Conservation (phyloP, 1,140 invertebrate species). For the Aphaenogaster floridana region DNA sequence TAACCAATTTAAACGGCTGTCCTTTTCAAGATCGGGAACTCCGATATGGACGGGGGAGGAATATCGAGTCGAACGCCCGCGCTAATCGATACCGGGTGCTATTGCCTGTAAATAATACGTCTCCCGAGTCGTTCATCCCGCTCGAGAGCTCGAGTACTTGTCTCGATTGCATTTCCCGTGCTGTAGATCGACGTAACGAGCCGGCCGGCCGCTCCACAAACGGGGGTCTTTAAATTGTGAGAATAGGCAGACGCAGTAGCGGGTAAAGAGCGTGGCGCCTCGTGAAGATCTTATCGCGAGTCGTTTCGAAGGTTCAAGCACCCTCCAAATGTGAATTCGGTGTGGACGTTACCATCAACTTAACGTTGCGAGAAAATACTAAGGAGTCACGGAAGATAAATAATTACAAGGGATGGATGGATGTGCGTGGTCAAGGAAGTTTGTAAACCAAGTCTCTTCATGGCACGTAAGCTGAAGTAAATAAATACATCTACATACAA, state of each 20-base stretch:
- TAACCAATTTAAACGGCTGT: slow-evolving; percentile 29
- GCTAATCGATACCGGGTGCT: background rate
- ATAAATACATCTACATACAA: background rate
- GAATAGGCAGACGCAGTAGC: background rate
- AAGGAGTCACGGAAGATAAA: background rate
- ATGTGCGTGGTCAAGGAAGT: too few relatives aligned
- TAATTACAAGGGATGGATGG: too few relatives aligned
- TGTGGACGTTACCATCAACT: background rate
- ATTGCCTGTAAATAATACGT: slow-evolving; percentile 43
- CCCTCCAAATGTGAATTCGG: background rate
- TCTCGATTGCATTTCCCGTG: slow-evolving; percentile 18
- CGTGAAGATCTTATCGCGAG: background rate
- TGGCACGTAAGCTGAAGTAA: too few relatives aligned
- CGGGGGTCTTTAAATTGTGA: background rate
- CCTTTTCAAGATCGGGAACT: slow-evolving; percentile 32
- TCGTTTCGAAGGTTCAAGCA: slow-evolving; percentile 10
- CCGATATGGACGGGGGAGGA: background rate
- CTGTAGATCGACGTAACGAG: background rate
- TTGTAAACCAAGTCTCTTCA: too few relatives aligned
- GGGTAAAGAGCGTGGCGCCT: background rate
- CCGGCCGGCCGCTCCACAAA: background rate
- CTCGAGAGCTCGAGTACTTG: background rate
- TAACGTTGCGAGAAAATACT: background rate
- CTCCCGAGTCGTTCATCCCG: slow-evolving; percentile 4
- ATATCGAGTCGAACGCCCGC: background rate